Evolutionary conservation across 2,888 invertebrate species (phyloP).

Genomic region (Pandemis corylana): DNA sequence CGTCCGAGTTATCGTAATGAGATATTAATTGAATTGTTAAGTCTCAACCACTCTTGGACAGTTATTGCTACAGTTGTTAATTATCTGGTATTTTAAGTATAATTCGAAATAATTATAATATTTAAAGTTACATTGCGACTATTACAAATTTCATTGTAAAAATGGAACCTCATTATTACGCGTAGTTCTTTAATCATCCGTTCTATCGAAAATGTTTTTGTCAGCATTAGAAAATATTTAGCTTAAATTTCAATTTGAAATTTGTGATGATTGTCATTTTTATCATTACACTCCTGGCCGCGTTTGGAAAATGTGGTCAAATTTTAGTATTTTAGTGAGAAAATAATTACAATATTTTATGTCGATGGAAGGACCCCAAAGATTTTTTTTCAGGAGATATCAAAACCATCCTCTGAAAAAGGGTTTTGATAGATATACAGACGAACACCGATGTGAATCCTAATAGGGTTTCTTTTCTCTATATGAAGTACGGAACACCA

Average conservation of each 20-base stretch:
- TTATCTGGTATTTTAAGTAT: not conserved
- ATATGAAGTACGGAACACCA: no score
- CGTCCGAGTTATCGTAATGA: slow-evolving; percentile 3
- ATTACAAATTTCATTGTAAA: not conserved
- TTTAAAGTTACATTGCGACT: not conserved
- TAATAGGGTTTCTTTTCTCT: no score
- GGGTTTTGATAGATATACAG: no score
- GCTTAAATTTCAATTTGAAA: not conserved
- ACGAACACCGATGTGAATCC: no score
- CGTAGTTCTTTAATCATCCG: not conserved
- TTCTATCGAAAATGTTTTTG: not conserved
- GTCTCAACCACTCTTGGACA: not conserved
- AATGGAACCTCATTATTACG: not conserved
- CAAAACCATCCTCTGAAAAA: no score
- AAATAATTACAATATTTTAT: no score
- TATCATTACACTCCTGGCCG: no score
- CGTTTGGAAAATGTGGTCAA: no score
- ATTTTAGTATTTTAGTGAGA: no score
- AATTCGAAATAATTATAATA: not conserved
- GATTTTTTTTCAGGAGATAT: no score
- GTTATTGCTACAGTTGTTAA: not conserved
- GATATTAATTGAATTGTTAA: not conserved
- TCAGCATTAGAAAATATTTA: not conserved
- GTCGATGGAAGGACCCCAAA: no score
- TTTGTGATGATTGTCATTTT: not conserved